These are phyloP conservation scores for Saguinus imperator DNA, from an alignment of 2,113 vertebrate genomes.

Conservation along the genomic window DNA sequence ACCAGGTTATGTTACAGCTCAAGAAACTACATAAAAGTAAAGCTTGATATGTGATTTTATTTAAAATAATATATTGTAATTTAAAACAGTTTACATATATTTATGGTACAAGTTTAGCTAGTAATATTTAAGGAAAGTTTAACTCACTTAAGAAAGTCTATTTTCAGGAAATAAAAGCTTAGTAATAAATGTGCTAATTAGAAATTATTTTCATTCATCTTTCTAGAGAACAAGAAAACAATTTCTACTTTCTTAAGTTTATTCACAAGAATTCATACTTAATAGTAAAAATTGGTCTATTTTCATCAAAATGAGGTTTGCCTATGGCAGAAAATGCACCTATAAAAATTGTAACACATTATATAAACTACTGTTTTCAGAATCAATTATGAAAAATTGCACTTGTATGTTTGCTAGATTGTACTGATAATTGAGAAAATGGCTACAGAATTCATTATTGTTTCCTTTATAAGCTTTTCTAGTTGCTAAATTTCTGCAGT, in stretches of 20 bases:
- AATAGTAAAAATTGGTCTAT: background rate
- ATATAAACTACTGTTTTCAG: background rate
- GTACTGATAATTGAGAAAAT: background rate
- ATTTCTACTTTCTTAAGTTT: background rate
- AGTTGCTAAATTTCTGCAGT: background rate
- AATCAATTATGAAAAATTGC: background rate
- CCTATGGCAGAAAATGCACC: background rate
- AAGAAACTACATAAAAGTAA: background rate
- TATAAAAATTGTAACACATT: constrained; percentile 11
- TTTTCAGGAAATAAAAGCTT: background rate
- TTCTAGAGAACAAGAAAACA: constrained; percentile 15
- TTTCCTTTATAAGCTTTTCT: background rate
- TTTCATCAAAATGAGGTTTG: constrained; percentile 21
- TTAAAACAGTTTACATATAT: background rate
- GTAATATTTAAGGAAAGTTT: background rate
- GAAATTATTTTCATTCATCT: constrained; percentile 37
- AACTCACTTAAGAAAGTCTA: background rate
- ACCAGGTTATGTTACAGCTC: background rate
- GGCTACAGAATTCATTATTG: background rate
- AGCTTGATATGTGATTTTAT: background rate
- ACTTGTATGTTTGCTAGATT: background rate
- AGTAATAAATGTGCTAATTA: constrained; percentile 19
- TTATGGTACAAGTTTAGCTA: background rate
- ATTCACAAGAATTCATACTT: constrained; percentile 3
- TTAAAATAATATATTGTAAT: background rate